Percentiles rank a stretch among this genome's conserved stretches.
phyloP scores from a whole-genome alignment of 2,797 vertebrate genomes.

The Phalloptychus januarius region DNA sequence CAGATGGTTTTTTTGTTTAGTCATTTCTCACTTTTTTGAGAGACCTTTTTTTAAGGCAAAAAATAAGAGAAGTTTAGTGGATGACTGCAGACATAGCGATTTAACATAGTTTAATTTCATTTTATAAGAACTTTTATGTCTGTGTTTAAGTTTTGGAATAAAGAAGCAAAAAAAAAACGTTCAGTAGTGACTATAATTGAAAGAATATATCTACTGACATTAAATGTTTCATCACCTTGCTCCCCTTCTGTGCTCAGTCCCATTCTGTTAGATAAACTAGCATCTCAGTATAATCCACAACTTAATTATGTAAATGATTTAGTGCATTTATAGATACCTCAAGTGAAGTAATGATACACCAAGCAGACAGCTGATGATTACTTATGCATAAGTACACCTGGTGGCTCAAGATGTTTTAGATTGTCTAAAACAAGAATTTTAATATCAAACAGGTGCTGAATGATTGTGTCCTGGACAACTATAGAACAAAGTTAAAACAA shows the following conservation, averaged over 20 bases:
- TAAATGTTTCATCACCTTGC: constrained; percentile 9
- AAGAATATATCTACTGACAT: not conserved
- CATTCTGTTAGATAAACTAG: constrained; percentile 27
- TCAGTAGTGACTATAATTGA: not conserved
- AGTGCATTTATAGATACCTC: constrained; percentile 28
- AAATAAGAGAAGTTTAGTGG: not conserved
- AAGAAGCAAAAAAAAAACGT: not conserved
- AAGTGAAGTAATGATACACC: constrained; percentile 20
- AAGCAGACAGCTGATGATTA: constrained; percentile 9
- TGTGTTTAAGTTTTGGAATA: not conserved
- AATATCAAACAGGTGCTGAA: not conserved
- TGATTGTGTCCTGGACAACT: not conserved
- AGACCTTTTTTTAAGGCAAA: not conserved
- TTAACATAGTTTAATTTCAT: not conserved
- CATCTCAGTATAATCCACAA: constrained; percentile 22
- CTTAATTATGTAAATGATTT: constrained; percentile 23
- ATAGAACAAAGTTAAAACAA: not conserved
- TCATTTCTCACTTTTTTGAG: not conserved
- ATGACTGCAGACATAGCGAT: not conserved
- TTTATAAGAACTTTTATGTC: not conserved
- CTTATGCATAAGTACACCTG: constrained; percentile 16
- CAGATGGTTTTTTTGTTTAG: not conserved
- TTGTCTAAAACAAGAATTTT: constrained; percentile 19
- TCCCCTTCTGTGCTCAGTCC: constrained; percentile 18
- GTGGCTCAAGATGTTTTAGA: constrained; percentile 24